Evolutionary conservation across 2,797 vertebrate genomes (phyloP).

Genomic region (Muraenolepis orangiensis): DNA sequence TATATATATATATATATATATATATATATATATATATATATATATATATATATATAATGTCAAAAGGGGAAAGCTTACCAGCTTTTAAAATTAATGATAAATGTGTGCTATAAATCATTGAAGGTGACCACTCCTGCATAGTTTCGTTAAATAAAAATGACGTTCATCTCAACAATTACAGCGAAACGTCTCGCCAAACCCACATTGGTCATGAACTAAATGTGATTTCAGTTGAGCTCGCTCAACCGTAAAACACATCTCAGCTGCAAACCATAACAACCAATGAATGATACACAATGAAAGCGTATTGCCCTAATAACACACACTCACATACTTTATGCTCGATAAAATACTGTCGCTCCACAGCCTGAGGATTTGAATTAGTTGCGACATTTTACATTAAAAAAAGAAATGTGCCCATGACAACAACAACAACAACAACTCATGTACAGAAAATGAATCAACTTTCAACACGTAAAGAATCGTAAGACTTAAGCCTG

Average conservation of each 20-base stretch:
- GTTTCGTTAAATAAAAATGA: conserved; percentile 18
- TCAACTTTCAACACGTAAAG: background rate
- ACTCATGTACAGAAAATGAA: conserved; percentile 9
- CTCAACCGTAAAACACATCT: background rate
- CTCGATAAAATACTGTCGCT: conserved; percentile 11
- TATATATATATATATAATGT: too few relatives aligned
- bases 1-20: too few relatives aligned
- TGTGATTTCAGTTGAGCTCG: background rate
- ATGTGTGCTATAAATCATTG: background rate
- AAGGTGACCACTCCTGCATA: conserved; percentile 21
- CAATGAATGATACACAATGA: background rate
- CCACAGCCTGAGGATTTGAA: conserved; percentile 5
- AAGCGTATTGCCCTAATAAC: background rate
- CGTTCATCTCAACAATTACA: conserved; percentile 15
- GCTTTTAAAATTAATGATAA: background rate
- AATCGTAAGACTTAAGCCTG: background rate
- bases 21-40: too few relatives aligned
- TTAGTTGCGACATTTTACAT: conserved; percentile 21
- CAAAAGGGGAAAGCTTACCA: too few relatives aligned
- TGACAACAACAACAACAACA: too few relatives aligned
- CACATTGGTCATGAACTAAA: background rate
- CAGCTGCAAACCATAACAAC: background rate
- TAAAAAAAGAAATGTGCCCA: conserved; percentile 3
- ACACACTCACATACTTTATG: background rate
- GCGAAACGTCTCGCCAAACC: conserved; percentile 8